Percentiles rank a stretch among this genome's conserved stretches.
Conservation (phyloP, 2,113 vertebrate genomes). For the Lichenostomus cassidix region DNA sequence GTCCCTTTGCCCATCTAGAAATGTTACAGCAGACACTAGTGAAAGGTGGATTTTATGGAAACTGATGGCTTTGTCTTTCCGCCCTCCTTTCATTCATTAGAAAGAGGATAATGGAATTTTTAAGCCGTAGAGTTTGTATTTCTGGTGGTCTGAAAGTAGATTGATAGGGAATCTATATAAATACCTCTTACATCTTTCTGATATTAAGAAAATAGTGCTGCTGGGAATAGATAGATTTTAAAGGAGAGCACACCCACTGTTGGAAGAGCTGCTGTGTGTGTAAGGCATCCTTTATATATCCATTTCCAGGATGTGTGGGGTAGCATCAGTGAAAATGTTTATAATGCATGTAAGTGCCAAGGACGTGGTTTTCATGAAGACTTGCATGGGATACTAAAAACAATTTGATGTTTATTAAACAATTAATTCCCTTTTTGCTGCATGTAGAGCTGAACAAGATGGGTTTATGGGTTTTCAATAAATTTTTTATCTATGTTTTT, state of each 20-base stretch:
- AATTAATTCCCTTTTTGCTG: constrained; percentile 7
- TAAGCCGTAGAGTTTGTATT: constrained; percentile 58
- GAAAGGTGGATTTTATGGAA: constrained; percentile 56
- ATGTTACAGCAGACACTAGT: background rate
- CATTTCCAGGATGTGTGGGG: background rate
- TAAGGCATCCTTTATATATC: constrained; percentile 12
- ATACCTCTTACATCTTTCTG: constrained; percentile 46
- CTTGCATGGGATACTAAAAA: constrained; percentile 28
- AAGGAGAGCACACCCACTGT: background rate
- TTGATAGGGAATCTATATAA: constrained; percentile 60
- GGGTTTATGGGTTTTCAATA: constrained; percentile 23
- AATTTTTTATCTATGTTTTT: constrained; percentile 14
- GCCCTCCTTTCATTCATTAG: constrained; percentile 40
- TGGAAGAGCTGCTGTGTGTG: background rate
- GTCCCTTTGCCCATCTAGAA: constrained; percentile 35
- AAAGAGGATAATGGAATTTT: constrained; percentile 60
- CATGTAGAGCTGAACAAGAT: background rate
- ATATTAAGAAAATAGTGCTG: constrained; percentile 59
- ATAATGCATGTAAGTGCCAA: constrained; percentile 12
- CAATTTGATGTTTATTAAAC: constrained; percentile 45
- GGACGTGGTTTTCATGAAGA: background rate
- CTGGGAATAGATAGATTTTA: constrained; percentile 35
- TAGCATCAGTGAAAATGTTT: background rate
- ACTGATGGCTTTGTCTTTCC: constrained; percentile 59
- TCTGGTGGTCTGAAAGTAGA: constrained; percentile 49